Conservation (phyloP, 2,888 invertebrate species). For the Conistra vaccinii region DNA sequence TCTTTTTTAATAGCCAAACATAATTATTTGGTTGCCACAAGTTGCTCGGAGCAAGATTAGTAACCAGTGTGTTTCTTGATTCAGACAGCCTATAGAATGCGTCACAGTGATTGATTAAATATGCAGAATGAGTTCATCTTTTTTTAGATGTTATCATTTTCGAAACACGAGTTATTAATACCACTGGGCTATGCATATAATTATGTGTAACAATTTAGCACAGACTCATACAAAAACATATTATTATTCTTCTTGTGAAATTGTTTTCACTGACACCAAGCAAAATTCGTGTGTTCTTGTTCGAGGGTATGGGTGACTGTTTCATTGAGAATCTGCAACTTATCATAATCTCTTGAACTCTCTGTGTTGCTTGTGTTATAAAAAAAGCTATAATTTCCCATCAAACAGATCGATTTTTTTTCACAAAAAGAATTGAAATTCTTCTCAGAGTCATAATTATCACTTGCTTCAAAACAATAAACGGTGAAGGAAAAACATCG, state of each 20-base stretch:
- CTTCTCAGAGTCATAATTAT: no score
- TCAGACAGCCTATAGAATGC: constrained; percentile 10
- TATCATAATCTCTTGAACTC: background rate
- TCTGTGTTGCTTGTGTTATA: background rate
- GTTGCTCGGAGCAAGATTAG: constrained; percentile 12
- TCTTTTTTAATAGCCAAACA: constrained; percentile 25
- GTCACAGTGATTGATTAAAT: constrained; percentile 7
- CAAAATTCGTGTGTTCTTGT: background rate
- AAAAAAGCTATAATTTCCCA: background rate
- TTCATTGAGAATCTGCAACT: background rate
- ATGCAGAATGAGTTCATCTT: constrained; percentile 7
- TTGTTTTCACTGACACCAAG: background rate
- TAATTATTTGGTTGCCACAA: constrained; percentile 35
- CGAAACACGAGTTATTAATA: background rate
- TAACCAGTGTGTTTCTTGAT: background rate
- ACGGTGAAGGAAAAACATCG: no score
- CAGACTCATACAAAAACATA: no score
- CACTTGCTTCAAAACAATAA: no score
- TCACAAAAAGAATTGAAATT: background rate
- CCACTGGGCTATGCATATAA: background rate
- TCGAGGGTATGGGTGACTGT: no score
- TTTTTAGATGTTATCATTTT: constrained; percentile 5
- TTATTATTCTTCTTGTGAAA: background rate
- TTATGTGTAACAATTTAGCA: no score
- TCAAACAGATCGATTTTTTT: background rate